Conservation (phyloP, 2,113 vertebrate genomes). For the Meriones unguiculatus region DNA sequence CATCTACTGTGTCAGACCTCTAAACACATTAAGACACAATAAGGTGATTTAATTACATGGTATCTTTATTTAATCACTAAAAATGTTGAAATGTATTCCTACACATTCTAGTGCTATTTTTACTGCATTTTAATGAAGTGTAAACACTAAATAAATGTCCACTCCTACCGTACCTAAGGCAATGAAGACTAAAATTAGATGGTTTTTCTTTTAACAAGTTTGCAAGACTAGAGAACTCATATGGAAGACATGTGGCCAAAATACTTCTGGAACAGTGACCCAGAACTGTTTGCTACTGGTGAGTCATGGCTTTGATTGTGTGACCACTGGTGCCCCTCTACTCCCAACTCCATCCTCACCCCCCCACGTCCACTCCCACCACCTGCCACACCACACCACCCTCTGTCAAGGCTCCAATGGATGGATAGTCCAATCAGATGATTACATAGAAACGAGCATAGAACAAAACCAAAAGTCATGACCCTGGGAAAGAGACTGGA, state of each 20-base stretch:
- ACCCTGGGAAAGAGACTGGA: neutral
- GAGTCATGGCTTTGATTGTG: too few species aligned
- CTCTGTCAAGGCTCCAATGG: neutral
- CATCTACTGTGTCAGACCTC: neutral
- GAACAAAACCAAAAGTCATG: neutral
- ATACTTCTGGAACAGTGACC: neutral
- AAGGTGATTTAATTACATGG: neutral
- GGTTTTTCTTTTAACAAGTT: neutral
- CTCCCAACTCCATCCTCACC: too few species aligned
- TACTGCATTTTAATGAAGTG: conserved; percentile 16
- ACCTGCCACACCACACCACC: too few species aligned
- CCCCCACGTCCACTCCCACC: too few species aligned
- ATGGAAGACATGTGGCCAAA: neutral
- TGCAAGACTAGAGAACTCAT: neutral
- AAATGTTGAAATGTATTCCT: neutral
- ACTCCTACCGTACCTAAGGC: neutral
- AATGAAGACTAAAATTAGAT: conserved; percentile 5
- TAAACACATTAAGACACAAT: conserved; percentile 2
- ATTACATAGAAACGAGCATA: neutral
- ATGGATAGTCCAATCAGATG: neutral
- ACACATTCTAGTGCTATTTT: neutral
- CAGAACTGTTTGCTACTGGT: neutral
- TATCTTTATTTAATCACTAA: conserved; percentile 23
- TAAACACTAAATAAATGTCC: neutral
- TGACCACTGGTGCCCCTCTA: neutral